phyloP scores from a whole-genome alignment of 2,888 invertebrate species.

The Anticlea derivata region DNA sequence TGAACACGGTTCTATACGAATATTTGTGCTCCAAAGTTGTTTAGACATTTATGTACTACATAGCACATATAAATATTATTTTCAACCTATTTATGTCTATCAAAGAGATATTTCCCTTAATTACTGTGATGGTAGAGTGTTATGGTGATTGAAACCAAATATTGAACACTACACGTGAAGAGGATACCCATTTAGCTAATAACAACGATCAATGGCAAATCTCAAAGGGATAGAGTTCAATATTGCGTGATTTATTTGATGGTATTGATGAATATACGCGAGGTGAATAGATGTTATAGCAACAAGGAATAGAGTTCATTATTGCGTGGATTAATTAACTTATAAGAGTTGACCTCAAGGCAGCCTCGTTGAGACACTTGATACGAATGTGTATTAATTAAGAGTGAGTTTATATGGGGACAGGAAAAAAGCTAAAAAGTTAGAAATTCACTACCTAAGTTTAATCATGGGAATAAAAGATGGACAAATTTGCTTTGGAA shows the following conservation, averaged over 20 bases:
- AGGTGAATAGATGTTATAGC: no score
- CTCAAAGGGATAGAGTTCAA: constrained; percentile 11
- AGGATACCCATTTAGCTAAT: constrained; percentile 29
- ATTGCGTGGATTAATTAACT: constrained; percentile 7
- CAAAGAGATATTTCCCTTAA: not conserved
- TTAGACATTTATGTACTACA: no score
- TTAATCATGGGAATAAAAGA: no score
- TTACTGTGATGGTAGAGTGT: not conserved
- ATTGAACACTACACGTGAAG: constrained; percentile 21
- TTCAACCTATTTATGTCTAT: no score
- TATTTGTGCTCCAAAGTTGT: no score
- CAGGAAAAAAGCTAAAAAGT: no score
- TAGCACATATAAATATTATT: no score
- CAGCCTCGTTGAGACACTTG: constrained; percentile 37
- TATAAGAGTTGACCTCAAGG: constrained; percentile 31
- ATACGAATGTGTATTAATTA: constrained; percentile 19
- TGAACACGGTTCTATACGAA: no score
- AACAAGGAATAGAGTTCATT: no score
- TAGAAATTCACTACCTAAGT: no score
- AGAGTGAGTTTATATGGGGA: constrained; percentile 16
- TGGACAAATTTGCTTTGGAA: no score
- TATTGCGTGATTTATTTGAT: constrained; percentile 2
- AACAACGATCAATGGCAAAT: constrained; percentile 11
- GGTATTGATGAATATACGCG: no score
- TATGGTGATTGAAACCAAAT: constrained; percentile 28